These are phyloP conservation scores for Microplitis mediator DNA, from an alignment of 1,140 invertebrate genomes.

Conservation along the genomic window DNA sequence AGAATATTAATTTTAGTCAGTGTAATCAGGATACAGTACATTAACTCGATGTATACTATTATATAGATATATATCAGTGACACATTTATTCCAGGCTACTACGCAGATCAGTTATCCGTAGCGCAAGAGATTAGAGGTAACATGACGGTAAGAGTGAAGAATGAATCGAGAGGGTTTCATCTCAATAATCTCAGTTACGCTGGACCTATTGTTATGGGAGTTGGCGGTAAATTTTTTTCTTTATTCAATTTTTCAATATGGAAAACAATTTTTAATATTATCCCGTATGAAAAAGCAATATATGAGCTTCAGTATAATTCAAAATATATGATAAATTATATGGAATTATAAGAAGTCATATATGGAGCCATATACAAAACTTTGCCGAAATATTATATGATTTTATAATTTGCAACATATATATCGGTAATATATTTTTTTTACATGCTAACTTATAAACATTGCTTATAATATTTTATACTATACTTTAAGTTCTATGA, in stretches of 20 bases:
- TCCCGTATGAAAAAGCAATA: too few relatives aligned
- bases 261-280: too few relatives aligned
- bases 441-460: too few relatives aligned
- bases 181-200: conserved; percentile 90
- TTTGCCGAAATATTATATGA: too few relatives aligned
- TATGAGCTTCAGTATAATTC: too few relatives aligned
- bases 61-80: not conserved
- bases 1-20: conserved; percentile 10
- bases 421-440: too few relatives aligned
- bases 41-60: not conserved
- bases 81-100: conserved; percentile 69
- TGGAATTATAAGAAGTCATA: too few relatives aligned
- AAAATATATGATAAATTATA: too few relatives aligned
- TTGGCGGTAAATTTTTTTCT: conserved; percentile 72
- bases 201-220: conserved; percentile 91
- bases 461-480: too few relatives aligned
- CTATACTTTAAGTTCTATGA: too few relatives aligned
- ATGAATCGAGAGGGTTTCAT: conserved; percentile 80
- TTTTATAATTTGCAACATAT: too few relatives aligned
- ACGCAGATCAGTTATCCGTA: conserved; percentile 79
- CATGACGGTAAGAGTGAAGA: conserved; percentile 76
- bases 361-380: too few relatives aligned
- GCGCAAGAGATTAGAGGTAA: conserved; percentile 78
- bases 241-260: not conserved
- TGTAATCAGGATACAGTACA: conserved; percentile 14